These are phyloP conservation scores for Xenotilapia caudafasciata DNA, from an alignment of 2,113 vertebrate genomes.

Conservation along the genomic window DNA sequence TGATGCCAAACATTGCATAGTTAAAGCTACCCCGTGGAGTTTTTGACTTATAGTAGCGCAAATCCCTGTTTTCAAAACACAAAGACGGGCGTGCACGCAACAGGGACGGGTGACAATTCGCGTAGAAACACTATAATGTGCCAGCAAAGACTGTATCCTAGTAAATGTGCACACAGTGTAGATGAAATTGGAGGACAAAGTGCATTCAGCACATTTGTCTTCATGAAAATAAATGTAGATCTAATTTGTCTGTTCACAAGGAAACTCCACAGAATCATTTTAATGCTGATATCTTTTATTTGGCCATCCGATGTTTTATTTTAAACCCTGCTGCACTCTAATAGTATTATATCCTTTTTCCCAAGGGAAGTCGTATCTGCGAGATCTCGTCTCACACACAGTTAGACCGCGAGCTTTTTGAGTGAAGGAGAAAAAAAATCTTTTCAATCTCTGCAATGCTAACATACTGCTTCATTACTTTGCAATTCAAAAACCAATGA, in stretches of 20 bases:
- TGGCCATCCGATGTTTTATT: not conserved
- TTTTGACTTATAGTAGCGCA: not conserved
- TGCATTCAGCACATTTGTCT: not conserved
- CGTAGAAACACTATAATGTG: not conserved
- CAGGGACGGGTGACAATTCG: not conserved
- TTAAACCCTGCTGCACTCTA: not conserved
- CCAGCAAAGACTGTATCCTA: not conserved
- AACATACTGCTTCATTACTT: not conserved
- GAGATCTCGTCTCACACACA: not conserved
- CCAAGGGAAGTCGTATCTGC: not conserved
- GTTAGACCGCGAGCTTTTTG: not conserved
- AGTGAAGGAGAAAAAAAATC: not conserved
- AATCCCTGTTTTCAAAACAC: not conserved
- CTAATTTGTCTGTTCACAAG: not conserved
- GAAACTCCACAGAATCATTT: not conserved
- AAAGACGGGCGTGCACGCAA: not conserved
- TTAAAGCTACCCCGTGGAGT: not conserved
- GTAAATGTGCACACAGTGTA: not conserved
- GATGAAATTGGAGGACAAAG: not conserved
- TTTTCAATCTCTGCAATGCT: not conserved
- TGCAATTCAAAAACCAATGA: not conserved
- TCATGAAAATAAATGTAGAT: not conserved
- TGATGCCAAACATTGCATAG: not conserved
- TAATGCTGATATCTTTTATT: not conserved
- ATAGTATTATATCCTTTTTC: not conserved